These are phyloP conservation scores for Harpalus rubripes DNA, from an alignment of 2,888 invertebrate species.

Conservation along the genomic window DNA sequence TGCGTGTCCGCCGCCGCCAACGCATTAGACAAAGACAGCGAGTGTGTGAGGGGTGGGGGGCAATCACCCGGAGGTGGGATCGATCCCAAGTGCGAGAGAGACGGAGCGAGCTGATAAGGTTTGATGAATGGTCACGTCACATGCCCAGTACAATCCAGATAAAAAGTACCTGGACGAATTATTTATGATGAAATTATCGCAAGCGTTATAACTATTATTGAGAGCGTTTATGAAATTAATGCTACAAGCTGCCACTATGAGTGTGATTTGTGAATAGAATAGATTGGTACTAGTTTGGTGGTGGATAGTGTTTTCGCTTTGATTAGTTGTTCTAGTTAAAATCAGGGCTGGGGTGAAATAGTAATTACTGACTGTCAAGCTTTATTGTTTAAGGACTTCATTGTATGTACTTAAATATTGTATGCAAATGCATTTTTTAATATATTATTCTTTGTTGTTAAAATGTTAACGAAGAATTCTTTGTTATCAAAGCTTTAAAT, in stretches of 20 bases:
- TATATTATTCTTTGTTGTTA: no score
- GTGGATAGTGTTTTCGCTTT: background rate
- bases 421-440: no score
- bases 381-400: background rate
- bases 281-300: background rate
- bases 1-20: slow-evolving; percentile 15
- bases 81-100: slow-evolving; percentile 56
- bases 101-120: slow-evolving; percentile 67
- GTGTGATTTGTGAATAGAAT: slow-evolving; percentile 5
- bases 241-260: slow-evolving; percentile 28
- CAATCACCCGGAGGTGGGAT: slow-evolving; percentile 33
- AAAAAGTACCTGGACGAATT: slow-evolving; percentile 66
- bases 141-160: slow-evolving; percentile 65
- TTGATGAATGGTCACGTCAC: slow-evolving; percentile 68
- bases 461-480: no score
- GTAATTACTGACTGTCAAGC: background rate
- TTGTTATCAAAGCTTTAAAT: no score
- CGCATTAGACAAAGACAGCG: slow-evolving; percentile 45
- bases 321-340: background rate
- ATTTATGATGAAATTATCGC: slow-evolving; percentile 67
- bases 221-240: slow-evolving; percentile 67
- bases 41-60: background rate
- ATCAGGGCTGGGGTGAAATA: background rate
- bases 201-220: slow-evolving; percentile 66
- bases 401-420: background rate